These are phyloP conservation scores for Pangasius sanitwongsei DNA, from an alignment of 2,797 vertebrate genomes.

Conservation along the genomic window DNA sequence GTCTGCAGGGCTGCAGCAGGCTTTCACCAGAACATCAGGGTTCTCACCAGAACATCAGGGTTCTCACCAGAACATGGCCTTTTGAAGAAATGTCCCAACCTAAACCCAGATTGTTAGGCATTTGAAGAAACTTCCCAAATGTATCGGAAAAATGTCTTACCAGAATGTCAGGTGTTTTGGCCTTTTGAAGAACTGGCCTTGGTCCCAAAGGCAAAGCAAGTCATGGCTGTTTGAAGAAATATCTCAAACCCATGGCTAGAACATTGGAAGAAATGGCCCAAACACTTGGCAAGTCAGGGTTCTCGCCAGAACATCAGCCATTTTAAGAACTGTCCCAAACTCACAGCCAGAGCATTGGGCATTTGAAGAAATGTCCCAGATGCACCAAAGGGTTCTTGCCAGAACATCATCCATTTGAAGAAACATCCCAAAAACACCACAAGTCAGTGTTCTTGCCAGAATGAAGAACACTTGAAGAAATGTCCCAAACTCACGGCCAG, in stretches of 20 bases:
- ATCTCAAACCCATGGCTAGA: neutral
- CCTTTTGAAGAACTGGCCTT: neutral
- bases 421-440: neutral
- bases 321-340: neutral
- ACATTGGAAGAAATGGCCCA: neutral
- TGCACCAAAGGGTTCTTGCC: neutral
- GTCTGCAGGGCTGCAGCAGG: neutral
- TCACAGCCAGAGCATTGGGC: neutral
- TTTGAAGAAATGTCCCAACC: neutral
- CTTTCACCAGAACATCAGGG: neutral
- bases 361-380: neutral
- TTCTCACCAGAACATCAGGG: neutral
- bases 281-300: neutral
- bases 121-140: neutral
- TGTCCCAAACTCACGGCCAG: neutral
- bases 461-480: neutral
- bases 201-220: neutral
- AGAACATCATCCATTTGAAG: neutral
- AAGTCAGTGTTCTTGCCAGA: neutral
- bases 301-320: neutral
- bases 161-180: neutral
- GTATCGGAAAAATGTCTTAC: neutral
- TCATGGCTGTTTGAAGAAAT: neutral
- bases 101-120: neutral
- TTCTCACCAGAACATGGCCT: neutral